Evolutionary conservation across 2,113 vertebrate species (phyloP).

Genomic region (Etheostoma cragini): DNA sequence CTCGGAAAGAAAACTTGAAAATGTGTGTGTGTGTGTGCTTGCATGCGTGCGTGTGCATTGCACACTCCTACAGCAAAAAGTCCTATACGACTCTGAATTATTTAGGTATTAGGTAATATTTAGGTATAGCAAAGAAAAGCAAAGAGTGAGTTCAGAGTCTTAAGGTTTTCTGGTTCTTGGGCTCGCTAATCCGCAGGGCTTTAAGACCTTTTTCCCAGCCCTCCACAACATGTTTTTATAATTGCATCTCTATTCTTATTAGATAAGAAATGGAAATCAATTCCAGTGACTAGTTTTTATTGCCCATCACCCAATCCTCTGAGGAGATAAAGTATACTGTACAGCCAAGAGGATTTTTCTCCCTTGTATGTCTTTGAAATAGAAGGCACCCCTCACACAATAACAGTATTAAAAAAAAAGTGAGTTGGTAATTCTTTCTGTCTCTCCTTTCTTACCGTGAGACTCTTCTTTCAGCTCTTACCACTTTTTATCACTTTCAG

Average conservation of each 20-base stretch:
- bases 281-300: slow-evolving; percentile 7
- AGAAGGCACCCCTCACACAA: slow-evolving; percentile 21
- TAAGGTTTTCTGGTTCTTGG: slow-evolving; percentile 4
- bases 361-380: slow-evolving; percentile 29
- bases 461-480: slow-evolving; percentile 3
- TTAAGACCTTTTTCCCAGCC: slow-evolving; percentile 25
- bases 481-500: slow-evolving; percentile 28
- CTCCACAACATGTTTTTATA: slow-evolving; percentile 24
- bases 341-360: slow-evolving; percentile 17
- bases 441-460: neutral
- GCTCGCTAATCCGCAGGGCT: slow-evolving; percentile 17
- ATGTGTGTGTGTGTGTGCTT: neutral
- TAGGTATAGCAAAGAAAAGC: neutral
- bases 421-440: slow-evolving; percentile 9
- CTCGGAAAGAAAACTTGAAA: neutral
- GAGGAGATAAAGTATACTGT: neutral
- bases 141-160: neutral
- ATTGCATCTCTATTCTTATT: slow-evolving; percentile 55
- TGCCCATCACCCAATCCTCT: slow-evolving; percentile 19
- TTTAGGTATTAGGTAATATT: slow-evolving; percentile 23
- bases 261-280: slow-evolving; percentile 59
- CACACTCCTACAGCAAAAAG: neutral
- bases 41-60: neutral
- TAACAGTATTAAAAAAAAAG: slow-evolving; percentile 30
- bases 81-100: slow-evolving; percentile 8